A percentile compares a stretch with the other conserved stretches of the same genome.
phyloP scores from a whole-genome alignment of 2,797 vertebrate species.

The Microchirus variegatus region DNA sequence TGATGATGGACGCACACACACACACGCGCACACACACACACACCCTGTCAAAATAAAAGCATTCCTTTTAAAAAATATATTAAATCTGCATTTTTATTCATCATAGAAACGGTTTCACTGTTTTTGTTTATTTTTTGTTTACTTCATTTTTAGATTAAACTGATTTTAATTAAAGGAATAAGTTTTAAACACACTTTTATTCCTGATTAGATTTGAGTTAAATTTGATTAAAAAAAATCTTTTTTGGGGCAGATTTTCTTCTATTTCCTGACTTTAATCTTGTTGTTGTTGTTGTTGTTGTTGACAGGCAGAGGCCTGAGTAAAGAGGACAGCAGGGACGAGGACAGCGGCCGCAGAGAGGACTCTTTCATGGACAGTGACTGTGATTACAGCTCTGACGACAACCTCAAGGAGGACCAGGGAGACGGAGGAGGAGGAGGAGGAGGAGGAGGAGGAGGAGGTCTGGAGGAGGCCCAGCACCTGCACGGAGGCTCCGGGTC shows the following conservation, averaged over 20 bases:
- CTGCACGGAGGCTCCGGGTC: slow-evolving; percentile 49
- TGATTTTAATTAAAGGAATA: too few relatives aligned
- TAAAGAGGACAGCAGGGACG: slow-evolving; percentile 90
- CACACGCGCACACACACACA: background rate
- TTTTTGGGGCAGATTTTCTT: background rate
- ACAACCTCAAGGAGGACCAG: slow-evolving; percentile 89
- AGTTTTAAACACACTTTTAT: too few relatives aligned
- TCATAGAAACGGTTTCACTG: too few relatives aligned
- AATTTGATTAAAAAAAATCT: too few relatives aligned
- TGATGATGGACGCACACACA: background rate
- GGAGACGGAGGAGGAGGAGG: slow-evolving; percentile 74
- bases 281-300: background rate
- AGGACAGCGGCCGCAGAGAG: slow-evolving; percentile 89
- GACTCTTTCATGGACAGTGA: slow-evolving; percentile 98
- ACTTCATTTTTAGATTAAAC: too few relatives aligned
- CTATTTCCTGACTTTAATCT: background rate
- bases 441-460: slow-evolving; percentile 80
- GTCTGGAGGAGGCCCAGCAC: slow-evolving; percentile 65
- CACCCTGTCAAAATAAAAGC: too few relatives aligned
- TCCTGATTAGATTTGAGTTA: too few relatives aligned
- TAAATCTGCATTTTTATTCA: too few relatives aligned
- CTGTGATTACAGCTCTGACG: slow-evolving; percentile 97
- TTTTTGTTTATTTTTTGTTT: too few relatives aligned
- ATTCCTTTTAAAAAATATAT: too few relatives aligned
- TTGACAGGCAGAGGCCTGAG: slow-evolving; percentile 70